A percentile compares a stretch with the other conserved stretches of the same genome.
These are phyloP conservation scores for Archips crataeganus DNA, from an alignment of 2,888 invertebrate species.

Conservation along the genomic window DNA sequence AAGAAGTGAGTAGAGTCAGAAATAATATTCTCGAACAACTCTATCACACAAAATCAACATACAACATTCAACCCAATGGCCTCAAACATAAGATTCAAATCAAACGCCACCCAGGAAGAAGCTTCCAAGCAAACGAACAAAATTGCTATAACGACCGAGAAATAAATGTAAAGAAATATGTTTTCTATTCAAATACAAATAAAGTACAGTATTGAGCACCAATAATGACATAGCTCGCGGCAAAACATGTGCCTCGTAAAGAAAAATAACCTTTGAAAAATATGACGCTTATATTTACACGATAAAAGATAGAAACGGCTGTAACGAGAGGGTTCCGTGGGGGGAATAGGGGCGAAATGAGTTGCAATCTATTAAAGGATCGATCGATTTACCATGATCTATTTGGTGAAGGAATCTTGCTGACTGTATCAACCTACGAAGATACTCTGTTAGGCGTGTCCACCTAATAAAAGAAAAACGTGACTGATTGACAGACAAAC, in stretches of 20 bases:
- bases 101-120: background rate
- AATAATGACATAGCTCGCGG: slow-evolving; percentile 10
- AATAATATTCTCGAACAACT: slow-evolving; percentile 22
- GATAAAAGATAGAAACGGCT: background rate
- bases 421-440: too few relatives aligned
- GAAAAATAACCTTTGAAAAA: slow-evolving; percentile 36
- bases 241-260: slow-evolving; percentile 30
- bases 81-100: background rate
- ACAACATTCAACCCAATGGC: too few relatives aligned
- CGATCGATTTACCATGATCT: too few relatives aligned
- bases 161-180: slow-evolving; percentile 22
- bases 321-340: slow-evolving; percentile 2
- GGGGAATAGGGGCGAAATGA: background rate
- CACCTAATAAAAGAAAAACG: too few relatives aligned
- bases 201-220: slow-evolving; percentile 21
- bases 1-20: background rate
- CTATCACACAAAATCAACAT: background rate
- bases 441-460: too few relatives aligned
- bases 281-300: slow-evolving; percentile 21
- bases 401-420: too few relatives aligned
- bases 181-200: slow-evolving; percentile 20
- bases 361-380: background rate
- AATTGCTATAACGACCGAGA: slow-evolving; percentile 28
- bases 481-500: too few relatives aligned
- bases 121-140: slow-evolving; percentile 10